Base-by-base conservation (phyloP, 1,140 invertebrate species). In the Brachionus plicatilis region DNA sequence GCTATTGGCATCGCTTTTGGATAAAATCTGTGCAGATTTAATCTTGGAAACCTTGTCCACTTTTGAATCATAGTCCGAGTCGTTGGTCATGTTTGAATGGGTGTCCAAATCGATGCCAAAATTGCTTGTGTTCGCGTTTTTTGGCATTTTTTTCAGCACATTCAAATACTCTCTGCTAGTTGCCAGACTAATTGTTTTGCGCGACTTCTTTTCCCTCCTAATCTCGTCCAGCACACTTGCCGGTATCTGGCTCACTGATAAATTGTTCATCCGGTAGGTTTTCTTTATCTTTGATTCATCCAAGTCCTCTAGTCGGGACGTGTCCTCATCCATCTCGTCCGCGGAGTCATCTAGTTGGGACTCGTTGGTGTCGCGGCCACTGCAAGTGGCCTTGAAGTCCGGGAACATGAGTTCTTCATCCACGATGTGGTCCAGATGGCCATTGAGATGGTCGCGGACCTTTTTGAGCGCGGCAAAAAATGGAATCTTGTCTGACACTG, bases 381-480 rank as follows among this genome's bases (percentile, higher is more conserved):
- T 72, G 41, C 37, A 68, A 0, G 79, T 47, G 8, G 68, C 79
- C 29, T 68, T 85, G 56, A 85, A 85, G 83, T 89, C 88, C 20
- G 90, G 93, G 90, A 98, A 98, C 11, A 95, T 93, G 85, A 97
- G 93, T 90, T 98, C 96, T 11, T 93, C 93, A 85, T 97, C 95
- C 88, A 96, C 94, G 53, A 97, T 91, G 87, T 94, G 93, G 5
- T 94, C 90, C 85, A 97, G 92, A n/a, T 93, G 90, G 1, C 96
- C 96, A 88, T 95, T 95, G n/a, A 97, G 89, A 90, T 96, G 95
- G 90, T 98, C 96, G 29, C 95, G 92, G 89, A 98, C 95, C 89
- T 97, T 97, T 88, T 96, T 96, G 20, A 98, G 90, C 24, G 95
- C 95, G 50, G 94, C 92, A 90, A 97, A 98, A 91, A 97, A 98